phyloP scores from a whole-genome alignment of 2,888 invertebrate genomes.

The Drosophila anomalata region DNA sequence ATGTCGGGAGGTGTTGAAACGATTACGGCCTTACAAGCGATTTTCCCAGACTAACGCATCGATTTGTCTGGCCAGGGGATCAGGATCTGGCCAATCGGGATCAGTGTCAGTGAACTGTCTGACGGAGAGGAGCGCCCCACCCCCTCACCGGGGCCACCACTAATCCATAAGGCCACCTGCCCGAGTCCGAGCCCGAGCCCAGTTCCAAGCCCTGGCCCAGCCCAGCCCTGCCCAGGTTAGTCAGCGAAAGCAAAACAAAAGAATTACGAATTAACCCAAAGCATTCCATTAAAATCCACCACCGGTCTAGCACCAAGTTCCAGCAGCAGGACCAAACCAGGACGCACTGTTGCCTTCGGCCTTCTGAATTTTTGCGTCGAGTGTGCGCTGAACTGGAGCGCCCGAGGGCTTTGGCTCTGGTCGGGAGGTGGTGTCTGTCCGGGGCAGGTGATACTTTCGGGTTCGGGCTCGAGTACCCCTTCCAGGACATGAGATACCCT shows the following conservation, averaged over 20 bases:
- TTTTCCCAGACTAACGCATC: constrained; percentile 45
- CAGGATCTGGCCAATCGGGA: constrained; percentile 20
- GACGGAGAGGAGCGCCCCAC: constrained; percentile 5
- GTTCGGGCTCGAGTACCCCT: constrained; percentile 8
- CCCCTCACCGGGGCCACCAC: constrained; percentile 20
- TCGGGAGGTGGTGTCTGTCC: constrained; percentile 23
- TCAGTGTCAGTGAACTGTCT: constrained; percentile 63
- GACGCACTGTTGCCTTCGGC: constrained; percentile 39
- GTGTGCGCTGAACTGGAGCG: constrained; percentile 76
- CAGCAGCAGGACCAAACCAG: constrained; percentile 49
- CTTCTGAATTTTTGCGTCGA: constrained; percentile 31
- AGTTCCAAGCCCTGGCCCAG: neutral
- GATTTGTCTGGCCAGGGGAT: constrained; percentile 45
- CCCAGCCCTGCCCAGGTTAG: constrained; percentile 37
- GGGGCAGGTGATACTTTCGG: constrained; percentile 70
- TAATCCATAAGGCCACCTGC: constrained; percentile 74
- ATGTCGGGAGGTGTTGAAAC: constrained; percentile 51
- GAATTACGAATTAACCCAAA: constrained; percentile 77
- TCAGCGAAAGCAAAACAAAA: constrained; percentile 67
- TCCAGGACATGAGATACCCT: constrained; percentile 17
- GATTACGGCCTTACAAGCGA: constrained; percentile 56
- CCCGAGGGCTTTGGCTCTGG: constrained; percentile 12
- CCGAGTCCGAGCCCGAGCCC: neutral
- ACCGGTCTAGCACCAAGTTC: constrained; percentile 41
- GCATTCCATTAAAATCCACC: constrained; percentile 75